These are phyloP conservation scores for Chaenodraco wilsoni DNA, from an alignment of 2,797 vertebrate species.

Conservation along the genomic window DNA sequence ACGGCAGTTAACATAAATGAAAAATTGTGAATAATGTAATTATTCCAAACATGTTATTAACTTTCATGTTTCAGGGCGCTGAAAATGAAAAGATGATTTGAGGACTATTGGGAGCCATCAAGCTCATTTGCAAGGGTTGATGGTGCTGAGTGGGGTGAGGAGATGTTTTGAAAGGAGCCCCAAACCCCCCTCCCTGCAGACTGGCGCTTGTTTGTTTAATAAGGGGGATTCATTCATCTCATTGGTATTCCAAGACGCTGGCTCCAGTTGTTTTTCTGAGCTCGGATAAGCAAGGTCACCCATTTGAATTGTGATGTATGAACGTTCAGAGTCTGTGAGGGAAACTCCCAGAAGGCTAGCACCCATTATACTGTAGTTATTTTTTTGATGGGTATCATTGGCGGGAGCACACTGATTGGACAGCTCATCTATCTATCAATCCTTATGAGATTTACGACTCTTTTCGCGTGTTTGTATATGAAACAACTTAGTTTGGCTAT, in stretches of 20 bases:
- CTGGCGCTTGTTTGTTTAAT: conserved; percentile 77
- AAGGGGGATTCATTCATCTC: conserved; percentile 83
- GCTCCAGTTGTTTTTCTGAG: conserved; percentile 67
- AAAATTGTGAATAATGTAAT: conserved; percentile 58
- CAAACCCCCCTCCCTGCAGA: conserved; percentile 42
- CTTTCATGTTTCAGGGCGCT: conserved; percentile 48
- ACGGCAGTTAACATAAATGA: conserved; percentile 20
- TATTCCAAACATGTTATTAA: conserved; percentile 63
- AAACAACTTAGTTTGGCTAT: conserved; percentile 35
- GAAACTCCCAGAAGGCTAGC: conserved; percentile 23
- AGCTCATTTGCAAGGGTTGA: conserved; percentile 32
- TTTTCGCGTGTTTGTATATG: conserved; percentile 24
- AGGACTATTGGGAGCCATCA: conserved; percentile 33
- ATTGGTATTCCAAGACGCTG: conserved; percentile 78
- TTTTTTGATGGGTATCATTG: conserved; percentile 28
- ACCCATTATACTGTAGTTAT: background rate
- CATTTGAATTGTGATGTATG: conserved; percentile 37
- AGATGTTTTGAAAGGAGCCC: conserved; percentile 58
- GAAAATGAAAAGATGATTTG: conserved; percentile 70
- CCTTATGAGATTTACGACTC: conserved; percentile 35
- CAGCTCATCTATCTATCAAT: conserved; percentile 52
- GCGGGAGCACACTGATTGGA: conserved; percentile 19
- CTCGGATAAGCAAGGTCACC: conserved; percentile 68
- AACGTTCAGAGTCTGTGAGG: conserved; percentile 34
- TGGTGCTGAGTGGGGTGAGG: conserved; percentile 29